A percentile compares a stretch with the other conserved stretches of the same genome.
Evolutionary conservation across 2,797 vertebrate species (phyloP).

Genomic region (Catharus ustulatus): DNA sequence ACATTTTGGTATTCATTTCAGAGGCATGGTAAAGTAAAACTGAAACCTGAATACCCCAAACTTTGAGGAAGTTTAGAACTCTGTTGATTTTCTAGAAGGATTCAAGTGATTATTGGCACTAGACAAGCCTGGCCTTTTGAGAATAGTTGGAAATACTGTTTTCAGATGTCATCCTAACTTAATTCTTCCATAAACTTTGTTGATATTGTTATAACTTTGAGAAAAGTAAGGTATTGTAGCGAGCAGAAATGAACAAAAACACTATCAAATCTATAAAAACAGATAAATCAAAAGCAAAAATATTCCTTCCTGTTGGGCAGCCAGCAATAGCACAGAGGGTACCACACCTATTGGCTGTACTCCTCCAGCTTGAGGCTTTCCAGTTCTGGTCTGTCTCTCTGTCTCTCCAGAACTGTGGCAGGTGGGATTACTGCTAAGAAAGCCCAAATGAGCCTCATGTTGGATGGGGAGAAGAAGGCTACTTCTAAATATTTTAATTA

Average conservation of each 20-base stretch:
- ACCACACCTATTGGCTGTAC: background rate
- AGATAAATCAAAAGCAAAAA: background rate
- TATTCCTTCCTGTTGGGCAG: background rate
- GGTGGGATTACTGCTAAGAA: background rate
- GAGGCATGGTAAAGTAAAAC: background rate
- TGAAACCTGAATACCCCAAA: background rate
- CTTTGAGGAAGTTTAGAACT: background rate
- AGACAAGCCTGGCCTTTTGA: background rate
- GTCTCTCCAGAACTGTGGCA: background rate
- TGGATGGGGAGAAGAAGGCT: background rate
- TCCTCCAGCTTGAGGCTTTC: background rate
- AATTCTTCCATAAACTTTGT: background rate
- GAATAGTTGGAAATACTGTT: background rate
- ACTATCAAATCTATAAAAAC: background rate
- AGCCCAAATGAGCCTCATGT: background rate
- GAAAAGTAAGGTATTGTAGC: background rate
- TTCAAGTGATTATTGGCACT: background rate
- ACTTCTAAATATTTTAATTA: constrained; percentile 54
- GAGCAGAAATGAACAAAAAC: background rate
- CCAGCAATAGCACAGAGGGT: background rate
- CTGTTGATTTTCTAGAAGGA: background rate
- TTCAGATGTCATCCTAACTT: background rate
- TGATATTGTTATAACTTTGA: background rate
- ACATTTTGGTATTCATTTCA: background rate
- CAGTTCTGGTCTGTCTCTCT: background rate